Evolutionary conservation across 2,113 vertebrate species (phyloP), one percentile per base, ranked within the genome.

Genomic region (Xiphias gladius): DNA sequence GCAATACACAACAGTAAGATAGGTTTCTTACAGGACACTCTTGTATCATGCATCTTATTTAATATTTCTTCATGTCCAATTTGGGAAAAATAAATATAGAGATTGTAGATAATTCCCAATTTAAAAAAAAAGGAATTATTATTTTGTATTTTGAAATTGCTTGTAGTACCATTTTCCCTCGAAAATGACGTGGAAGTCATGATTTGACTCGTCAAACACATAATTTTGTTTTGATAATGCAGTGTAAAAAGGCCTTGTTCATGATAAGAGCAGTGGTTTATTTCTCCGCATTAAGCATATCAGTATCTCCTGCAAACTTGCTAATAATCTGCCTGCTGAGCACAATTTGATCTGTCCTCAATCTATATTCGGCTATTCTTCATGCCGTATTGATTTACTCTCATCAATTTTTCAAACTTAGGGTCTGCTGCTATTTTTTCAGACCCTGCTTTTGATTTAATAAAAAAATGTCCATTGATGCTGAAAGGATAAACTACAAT

Each of bases 321-420:
- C 32, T 35, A 35, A 35, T 35, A 35, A 35, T 84, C 5, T 72
- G 58, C 72, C 28, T 61, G 37, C 70, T 65, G 76, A 90, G 82
- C 59, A 35, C 24, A 88, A 86, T 91, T 83, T 84, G 83, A 91
- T 79, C 86, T 19, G 66, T 70, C 41, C 68, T 52, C 57, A 73
- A 81, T 91, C 83, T 81, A 79, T 91, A 86, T 72, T 66, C 58
- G 80, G 74, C 79, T 75, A 46, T 89, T 80, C 68, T 77, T 88
- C 50, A 76, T 64, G 58, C 71, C 52, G 1, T 83, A 91, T 92
- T 73, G 89, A 91, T 88, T 87, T 35, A 52, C 59, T 72, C 54
- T 80, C 76, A 82, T 91, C 73, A 77, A 68, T 90, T 82, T 91
- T 89, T 88, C 74, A 86, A 62, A 73, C 50, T 50, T 9, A 75